phyloP scores from a whole-genome alignment of 1,140 invertebrate species.

The Stegodyphus mimosarum region DNA sequence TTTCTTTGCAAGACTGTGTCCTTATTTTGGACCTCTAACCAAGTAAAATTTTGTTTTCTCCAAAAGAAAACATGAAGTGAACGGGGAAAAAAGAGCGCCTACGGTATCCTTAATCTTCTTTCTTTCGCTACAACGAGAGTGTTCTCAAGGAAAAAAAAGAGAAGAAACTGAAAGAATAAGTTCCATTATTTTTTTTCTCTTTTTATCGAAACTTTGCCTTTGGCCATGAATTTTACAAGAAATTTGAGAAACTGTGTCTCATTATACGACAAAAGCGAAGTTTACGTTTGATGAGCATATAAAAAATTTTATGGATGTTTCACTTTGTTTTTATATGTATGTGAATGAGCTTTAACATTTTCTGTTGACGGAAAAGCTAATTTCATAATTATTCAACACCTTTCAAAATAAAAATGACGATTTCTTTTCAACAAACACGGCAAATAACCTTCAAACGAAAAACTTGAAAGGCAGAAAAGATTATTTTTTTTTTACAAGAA shows the following conservation, averaged over 20 bases:
- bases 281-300: background rate
- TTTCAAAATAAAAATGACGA: conserved; percentile 15
- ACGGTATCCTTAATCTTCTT: conserved; percentile 38
- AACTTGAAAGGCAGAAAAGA: too few species aligned
- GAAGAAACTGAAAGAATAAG: conserved; percentile 8
- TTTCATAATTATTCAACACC: conserved; percentile 21
- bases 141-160: conserved; percentile 7
- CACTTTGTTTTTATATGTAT: conserved; percentile 1
- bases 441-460: too few species aligned
- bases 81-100: background rate
- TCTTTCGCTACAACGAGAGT: conserved; percentile 16
- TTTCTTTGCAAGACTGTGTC: conserved; percentile 8
- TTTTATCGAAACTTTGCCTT: background rate
- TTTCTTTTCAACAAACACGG: conserved; percentile 9
- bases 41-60: conserved; percentile 34
- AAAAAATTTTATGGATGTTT: too few species aligned
- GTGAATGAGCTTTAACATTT: background rate
- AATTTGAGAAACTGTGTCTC: conserved; percentile 38
- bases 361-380: background rate
- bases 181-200: background rate
- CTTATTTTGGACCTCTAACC: conserved; percentile 28
- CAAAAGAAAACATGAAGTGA: conserved; percentile 25
- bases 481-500: too few species aligned
- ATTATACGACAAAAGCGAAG: conserved; percentile 35
- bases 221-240: conserved; percentile 33